Percentiles rank a stretch among this genome's conserved stretches.
These are phyloP conservation scores for Brachynemurus nebulosus DNA, from an alignment of 2,888 invertebrate species.

Conservation along the genomic window DNA sequence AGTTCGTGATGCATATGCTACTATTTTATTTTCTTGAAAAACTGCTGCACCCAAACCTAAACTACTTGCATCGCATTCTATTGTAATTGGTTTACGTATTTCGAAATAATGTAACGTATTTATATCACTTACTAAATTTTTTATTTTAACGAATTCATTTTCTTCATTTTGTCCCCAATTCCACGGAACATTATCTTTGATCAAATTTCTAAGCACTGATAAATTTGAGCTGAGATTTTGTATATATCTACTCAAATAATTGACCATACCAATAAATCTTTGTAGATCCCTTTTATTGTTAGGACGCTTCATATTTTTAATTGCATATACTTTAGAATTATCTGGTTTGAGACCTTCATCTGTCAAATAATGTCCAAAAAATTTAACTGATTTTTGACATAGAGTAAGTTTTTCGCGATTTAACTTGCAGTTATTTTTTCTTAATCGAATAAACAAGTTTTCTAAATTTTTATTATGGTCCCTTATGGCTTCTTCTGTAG, in stretches of 20 bases:
- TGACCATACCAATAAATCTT: slow-evolving; percentile 18
- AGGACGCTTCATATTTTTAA: slow-evolving; percentile 15
- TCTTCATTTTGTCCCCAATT: slow-evolving; percentile 16
- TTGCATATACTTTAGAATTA: slow-evolving; percentile 15
- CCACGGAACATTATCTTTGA: slow-evolving; percentile 15
- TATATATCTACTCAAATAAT: slow-evolving; percentile 18
- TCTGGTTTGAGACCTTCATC: slow-evolving; percentile 1
- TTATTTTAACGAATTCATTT: slow-evolving; percentile 15
- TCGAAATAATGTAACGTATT: slow-evolving; percentile 9
- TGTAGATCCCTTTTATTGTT: slow-evolving; percentile 15
- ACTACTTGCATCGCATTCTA: not conserved
- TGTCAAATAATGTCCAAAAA: slow-evolving; percentile 17
- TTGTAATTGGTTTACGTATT: not conserved
- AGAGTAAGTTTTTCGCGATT: slow-evolving; percentile 17
- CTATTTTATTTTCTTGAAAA: not conserved
- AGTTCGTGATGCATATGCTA: not conserved
- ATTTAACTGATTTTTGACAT: slow-evolving; percentile 14
- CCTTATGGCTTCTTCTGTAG: slow-evolving; percentile 13
- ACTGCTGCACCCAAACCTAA: not conserved
- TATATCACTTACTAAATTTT: slow-evolving; percentile 15
- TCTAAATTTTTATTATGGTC: slow-evolving; percentile 17
- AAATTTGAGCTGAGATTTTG: slow-evolving; percentile 18
- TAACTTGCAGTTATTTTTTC: slow-evolving; percentile 16
- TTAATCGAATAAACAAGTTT: slow-evolving; percentile 12
- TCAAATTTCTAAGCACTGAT: slow-evolving; percentile 18